A percentile compares a stretch with the other conserved stretches of the same genome.
Conservation (phyloP, 2,797 vertebrate genomes). For the Poeciliopsis paucimaculata region DNA sequence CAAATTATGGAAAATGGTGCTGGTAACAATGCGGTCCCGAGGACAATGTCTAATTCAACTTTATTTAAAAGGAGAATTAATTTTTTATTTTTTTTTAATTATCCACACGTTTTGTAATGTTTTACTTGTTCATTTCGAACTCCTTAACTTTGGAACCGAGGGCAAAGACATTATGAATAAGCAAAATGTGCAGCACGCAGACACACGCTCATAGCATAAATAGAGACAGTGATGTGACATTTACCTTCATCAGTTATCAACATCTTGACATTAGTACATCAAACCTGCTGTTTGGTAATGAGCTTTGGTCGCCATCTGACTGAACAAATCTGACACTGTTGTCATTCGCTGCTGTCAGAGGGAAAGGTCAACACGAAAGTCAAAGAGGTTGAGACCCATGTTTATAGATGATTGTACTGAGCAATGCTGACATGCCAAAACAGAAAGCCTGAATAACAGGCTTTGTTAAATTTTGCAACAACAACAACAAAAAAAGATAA, state of each 20-base stretch:
- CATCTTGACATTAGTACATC: slow-evolving; percentile 75
- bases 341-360: slow-evolving; percentile 66
- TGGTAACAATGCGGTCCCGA: slow-evolving; percentile 18
- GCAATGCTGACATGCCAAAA: slow-evolving; percentile 65
- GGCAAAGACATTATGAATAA: slow-evolving; percentile 8
- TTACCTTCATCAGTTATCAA: slow-evolving; percentile 76
- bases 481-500: background rate
- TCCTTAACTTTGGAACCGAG: slow-evolving; percentile 25
- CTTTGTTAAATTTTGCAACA: slow-evolving; percentile 23
- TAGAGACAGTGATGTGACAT: slow-evolving; percentile 73
- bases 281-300: slow-evolving; percentile 75
- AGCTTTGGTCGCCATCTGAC: slow-evolving; percentile 58
- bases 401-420: slow-evolving; percentile 64
- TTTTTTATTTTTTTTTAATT: slow-evolving; percentile 1
- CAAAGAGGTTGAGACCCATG: slow-evolving; percentile 70
- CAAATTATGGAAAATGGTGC: slow-evolving; percentile 24
- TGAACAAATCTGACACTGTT: slow-evolving; percentile 62
- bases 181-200: slow-evolving; percentile 20
- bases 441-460: slow-evolving; percentile 46
- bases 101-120: slow-evolving; percentile 28
- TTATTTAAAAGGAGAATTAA: slow-evolving; percentile 36
- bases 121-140: slow-evolving; percentile 8
- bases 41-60: slow-evolving; percentile 32
- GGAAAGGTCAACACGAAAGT: slow-evolving; percentile 73
- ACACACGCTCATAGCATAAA: slow-evolving; percentile 38